Conservation (phyloP, 1,140 invertebrate genomes). For the Dreissena polymorpha region DNA sequence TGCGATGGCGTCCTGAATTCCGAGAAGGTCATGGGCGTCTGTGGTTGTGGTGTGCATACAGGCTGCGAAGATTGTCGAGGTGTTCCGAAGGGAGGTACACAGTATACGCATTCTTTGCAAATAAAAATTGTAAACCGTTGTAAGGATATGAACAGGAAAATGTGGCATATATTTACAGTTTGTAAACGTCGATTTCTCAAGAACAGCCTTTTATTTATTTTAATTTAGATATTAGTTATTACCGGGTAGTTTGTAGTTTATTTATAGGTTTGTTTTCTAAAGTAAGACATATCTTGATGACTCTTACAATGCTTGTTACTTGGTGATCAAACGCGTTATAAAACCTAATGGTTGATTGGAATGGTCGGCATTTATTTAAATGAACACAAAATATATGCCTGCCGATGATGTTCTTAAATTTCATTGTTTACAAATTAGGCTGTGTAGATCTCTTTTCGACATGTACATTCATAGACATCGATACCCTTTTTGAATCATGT, state of each 20-base stretch:
- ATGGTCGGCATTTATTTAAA: too few relatives aligned
- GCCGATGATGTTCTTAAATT: too few relatives aligned
- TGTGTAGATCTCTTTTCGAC: too few relatives aligned
- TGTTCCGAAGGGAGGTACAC: conserved; percentile 16
- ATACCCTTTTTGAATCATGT: too few relatives aligned
- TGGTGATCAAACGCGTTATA: too few relatives aligned
- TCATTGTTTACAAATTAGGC: too few relatives aligned
- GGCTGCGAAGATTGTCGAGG: conserved; percentile 1
- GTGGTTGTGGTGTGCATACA: conserved; percentile 1
- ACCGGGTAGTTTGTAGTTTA: not conserved
- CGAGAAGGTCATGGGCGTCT: not conserved
- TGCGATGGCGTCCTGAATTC: conserved; percentile 15
- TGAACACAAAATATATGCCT: too few relatives aligned
- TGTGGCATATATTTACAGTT: not conserved
- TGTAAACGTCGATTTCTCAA: not conserved
- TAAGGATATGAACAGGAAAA: not conserved
- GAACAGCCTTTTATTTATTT: not conserved
- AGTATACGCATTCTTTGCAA: not conserved
- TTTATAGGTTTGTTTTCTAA: not conserved
- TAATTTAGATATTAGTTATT: not conserved
- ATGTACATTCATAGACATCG: too few relatives aligned
- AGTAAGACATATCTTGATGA: not conserved
- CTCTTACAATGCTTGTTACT: too few relatives aligned
- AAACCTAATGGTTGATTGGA: too few relatives aligned
- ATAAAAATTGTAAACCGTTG: not conserved